Conservation (phyloP, 2,797 vertebrate genomes). For the Spea hammondii region DNA sequence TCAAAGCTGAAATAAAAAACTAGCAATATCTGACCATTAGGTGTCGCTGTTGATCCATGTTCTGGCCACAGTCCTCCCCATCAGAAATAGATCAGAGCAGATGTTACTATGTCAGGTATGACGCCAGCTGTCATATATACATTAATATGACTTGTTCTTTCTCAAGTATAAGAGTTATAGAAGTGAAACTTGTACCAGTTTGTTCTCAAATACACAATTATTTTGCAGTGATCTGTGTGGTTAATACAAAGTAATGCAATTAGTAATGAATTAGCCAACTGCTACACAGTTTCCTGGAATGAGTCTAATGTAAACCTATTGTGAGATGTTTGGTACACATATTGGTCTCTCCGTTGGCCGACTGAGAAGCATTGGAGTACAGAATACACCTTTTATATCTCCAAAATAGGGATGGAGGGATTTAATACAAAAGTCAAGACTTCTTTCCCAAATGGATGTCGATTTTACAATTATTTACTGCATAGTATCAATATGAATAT, state of each 20-base stretch:
- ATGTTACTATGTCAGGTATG: constrained; percentile 40
- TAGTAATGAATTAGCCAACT: constrained; percentile 37
- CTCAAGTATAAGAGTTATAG: constrained; percentile 22
- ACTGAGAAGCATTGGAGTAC: no score
- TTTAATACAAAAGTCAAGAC: no score
- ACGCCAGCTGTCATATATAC: constrained; percentile 31
- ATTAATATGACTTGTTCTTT: constrained; percentile 45
- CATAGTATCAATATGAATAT: no score
- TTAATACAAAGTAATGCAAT: constrained; percentile 22
- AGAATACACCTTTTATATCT: no score
- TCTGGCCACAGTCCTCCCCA: neutral
- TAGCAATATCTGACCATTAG: constrained; percentile 22
- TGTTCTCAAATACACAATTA: constrained; percentile 25
- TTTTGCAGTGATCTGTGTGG: constrained; percentile 9
- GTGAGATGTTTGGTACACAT: no score
- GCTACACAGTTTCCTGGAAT: constrained; percentile 3
- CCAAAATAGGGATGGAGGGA: no score
- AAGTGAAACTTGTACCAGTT: constrained; percentile 9
- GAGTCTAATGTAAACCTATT: neutral
- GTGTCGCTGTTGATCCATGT: constrained; percentile 42
- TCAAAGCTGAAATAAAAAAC: neutral
- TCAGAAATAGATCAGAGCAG: constrained; percentile 21
- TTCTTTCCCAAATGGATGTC: no score
- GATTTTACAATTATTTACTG: no score
- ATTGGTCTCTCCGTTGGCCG: no score